Percentiles rank a stretch among this genome's conserved stretches.
Evolutionary conservation across 30 jellyfish, hydroid and myxozoan genomes (phyloP).

Genomic region (Catostylus mosaicus): DNA sequence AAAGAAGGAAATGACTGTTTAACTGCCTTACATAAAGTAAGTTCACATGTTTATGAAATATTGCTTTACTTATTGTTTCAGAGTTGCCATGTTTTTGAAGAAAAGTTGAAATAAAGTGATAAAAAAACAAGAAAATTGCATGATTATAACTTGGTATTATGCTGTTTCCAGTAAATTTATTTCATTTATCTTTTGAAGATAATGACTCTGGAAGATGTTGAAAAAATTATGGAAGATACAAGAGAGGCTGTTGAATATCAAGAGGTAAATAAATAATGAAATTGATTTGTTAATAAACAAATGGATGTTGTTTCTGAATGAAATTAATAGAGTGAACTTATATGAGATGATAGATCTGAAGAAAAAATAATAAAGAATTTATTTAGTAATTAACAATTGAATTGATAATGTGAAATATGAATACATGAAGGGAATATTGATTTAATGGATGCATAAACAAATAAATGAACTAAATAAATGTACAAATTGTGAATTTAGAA

Average conservation of each 20-base stretch:
- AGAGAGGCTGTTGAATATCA: conserved; percentile 95
- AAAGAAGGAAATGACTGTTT: conserved; percentile 94
- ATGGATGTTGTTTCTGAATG: not conserved
- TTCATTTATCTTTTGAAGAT: conserved; percentile 36
- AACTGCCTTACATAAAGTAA: conserved; percentile 85
- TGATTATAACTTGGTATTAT: not conserved
- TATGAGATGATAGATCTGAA: not conserved
- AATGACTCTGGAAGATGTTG: conserved; percentile 98
- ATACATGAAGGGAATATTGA: too few relatives aligned
- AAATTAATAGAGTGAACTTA: not conserved
- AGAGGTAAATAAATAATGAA: conserved; percentile 33
- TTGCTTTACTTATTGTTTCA: too few relatives aligned
- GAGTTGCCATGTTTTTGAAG: too few relatives aligned
- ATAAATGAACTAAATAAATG: not conserved
- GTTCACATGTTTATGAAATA: too few relatives aligned
- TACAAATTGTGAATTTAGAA: not conserved
- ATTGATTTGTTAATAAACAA: not conserved
- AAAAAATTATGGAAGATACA: conserved; percentile 94
- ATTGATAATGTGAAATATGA: too few relatives aligned
- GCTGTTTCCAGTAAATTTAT: not conserved
- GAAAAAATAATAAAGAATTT: not conserved
- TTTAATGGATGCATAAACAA: not conserved
- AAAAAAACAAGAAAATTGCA: too few relatives aligned
- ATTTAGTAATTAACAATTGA: not conserved
- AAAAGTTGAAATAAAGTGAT: too few relatives aligned